phyloP scores from a whole-genome alignment of 2,888 invertebrate species.

The Sericinus montela region DNA sequence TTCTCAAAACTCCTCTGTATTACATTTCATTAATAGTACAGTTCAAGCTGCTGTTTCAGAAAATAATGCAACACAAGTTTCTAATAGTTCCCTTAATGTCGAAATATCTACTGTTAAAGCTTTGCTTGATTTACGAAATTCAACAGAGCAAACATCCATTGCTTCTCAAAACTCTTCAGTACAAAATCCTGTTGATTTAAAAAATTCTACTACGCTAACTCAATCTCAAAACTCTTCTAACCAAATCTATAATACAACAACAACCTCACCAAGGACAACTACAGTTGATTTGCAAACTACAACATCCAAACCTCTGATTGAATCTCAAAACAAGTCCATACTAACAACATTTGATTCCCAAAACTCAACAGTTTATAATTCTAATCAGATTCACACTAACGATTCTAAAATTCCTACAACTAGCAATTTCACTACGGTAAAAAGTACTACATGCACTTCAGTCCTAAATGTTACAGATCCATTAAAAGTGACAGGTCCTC shows the following conservation, averaged over 20 bases:
- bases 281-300: no score
- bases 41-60: neutral
- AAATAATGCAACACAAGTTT: neutral
- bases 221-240: neutral
- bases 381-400: neutral
- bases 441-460: constrained; percentile 41
- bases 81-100: constrained; percentile 23
- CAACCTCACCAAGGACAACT: no score
- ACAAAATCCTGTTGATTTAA: neutral
- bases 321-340: no score
- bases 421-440: constrained; percentile 25
- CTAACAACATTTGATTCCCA: neutral
- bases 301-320: no score
- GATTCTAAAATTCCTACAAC: neutral
- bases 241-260: neutral
- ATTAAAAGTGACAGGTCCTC: constrained; percentile 45
- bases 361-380: neutral
- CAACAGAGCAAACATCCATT: constrained; percentile 2
- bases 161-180: neutral
- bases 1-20: constrained; percentile 3
- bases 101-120: neutral
- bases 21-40: no score
- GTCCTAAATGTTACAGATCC: constrained; percentile 47
- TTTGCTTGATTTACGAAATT: neutral
- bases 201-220: neutral